A percentile compares a stretch with the other conserved stretches of the same genome.
Conservation (phyloP, 2,888 invertebrate genomes). For the Hedychridium roseum region DNA sequence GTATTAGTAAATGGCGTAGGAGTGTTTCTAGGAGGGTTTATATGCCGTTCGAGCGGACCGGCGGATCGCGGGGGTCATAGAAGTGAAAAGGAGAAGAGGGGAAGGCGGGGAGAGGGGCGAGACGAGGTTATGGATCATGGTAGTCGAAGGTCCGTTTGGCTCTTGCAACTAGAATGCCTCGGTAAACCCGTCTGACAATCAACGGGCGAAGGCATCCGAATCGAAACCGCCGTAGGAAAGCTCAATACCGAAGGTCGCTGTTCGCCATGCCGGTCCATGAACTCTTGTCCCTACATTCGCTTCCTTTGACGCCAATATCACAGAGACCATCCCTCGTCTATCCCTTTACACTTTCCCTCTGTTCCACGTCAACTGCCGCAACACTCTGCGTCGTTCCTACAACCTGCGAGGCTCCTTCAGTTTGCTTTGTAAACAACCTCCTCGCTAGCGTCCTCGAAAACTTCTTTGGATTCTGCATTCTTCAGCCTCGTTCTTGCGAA, state of each 20-base stretch:
- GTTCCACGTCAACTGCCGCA: too few relatives aligned
- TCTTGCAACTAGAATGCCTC: constrained; percentile 30
- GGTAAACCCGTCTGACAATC: constrained; percentile 38
- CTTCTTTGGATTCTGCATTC: too few relatives aligned
- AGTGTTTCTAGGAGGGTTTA: too few relatives aligned
- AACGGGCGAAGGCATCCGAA: constrained; percentile 29
- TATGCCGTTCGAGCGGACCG: too few relatives aligned
- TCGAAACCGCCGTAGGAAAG: constrained; percentile 34
- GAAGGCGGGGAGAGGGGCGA: constrained; percentile 7
- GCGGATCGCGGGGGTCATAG: constrained; percentile 5
- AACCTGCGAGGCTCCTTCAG: too few relatives aligned
- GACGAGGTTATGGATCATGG: constrained; percentile 34
- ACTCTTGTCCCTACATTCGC: constrained; percentile 35
- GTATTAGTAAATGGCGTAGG: too few relatives aligned
- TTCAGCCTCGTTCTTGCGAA: too few relatives aligned
- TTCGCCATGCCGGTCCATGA: constrained; percentile 30
- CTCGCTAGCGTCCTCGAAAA: too few relatives aligned
- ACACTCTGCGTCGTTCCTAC: too few relatives aligned
- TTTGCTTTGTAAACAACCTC: too few relatives aligned
- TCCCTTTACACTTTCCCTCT: not conserved
- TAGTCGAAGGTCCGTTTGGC: constrained; percentile 12
- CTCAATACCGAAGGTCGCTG: constrained; percentile 33
- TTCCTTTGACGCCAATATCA: constrained; percentile 38
- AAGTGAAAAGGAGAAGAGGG: constrained; percentile 11
- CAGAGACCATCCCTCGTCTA: constrained; percentile 8